Evolutionary conservation across 2,113 vertebrate genomes (phyloP).

Genomic region (Hydropotes inermis): DNA sequence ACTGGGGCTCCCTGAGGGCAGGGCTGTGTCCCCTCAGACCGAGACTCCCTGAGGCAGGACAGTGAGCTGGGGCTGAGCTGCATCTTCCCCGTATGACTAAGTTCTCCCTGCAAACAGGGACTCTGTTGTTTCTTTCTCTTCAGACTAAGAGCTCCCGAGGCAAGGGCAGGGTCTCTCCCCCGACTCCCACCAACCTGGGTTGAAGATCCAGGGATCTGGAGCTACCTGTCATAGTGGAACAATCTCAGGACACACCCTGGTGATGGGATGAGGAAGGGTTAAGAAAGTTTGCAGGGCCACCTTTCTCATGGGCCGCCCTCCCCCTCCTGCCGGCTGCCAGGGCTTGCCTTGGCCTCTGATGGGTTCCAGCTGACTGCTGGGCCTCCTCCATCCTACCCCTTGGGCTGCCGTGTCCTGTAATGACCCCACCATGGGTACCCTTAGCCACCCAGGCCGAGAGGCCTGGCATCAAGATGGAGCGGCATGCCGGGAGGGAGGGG

Average conservation of each 20-base stretch:
- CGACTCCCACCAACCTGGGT: neutral
- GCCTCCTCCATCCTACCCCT: conserved; percentile 55
- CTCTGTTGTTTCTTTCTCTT: neutral
- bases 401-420: conserved; percentile 53
- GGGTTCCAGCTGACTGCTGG: conserved; percentile 71
- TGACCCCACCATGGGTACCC: conserved; percentile 38
- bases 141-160: neutral
- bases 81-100: neutral
- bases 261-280: conserved; percentile 7
- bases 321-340: conserved; percentile 23
- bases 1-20: too few species aligned
- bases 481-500: neutral
- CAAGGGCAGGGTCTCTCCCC: neutral
- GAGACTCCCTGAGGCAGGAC: neutral
- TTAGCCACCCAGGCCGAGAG: neutral
- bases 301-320: conserved; percentile 29
- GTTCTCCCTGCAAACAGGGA: neutral
- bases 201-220: neutral
- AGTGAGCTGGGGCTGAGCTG: neutral
- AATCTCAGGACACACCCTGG: neutral
- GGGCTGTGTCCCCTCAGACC: neutral
- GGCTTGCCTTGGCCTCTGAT: conserved; percentile 55
- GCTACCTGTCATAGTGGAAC: neutral
- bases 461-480: neutral
- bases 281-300: conserved; percentile 28